Base-by-base conservation (phyloP, 2,888 invertebrate species). In the Plebejus anna region DNA sequence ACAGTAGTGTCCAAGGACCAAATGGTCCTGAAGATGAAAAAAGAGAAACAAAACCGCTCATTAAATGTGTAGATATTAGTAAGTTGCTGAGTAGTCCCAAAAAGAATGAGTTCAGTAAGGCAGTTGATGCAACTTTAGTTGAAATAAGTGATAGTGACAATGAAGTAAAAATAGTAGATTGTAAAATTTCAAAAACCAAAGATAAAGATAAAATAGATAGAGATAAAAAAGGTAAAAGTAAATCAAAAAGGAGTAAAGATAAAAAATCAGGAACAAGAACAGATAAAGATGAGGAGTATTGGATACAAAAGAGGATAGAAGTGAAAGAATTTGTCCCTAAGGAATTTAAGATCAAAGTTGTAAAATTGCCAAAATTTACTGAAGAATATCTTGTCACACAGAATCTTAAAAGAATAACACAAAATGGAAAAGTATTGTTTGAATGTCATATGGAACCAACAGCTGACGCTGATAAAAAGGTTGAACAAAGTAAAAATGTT, bases 51-150 rank as follows among this genome's bases (percentile, higher is more conserved):
- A 89, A 84, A 80, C 87, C 90, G 7, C 51, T 88, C 2, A 88
- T 94, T 75, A 92, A 92, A 83, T 92, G 92, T 89, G 90, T 94
- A 11, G 90, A 86, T 81, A 83, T 93, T 42, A 87, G 79, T 73
- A 91, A 90, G 82, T 83, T 94, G 80, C 82, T 92, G 1, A 91
- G 89, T 82, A 88, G 90, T 70, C 84, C 89, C 80, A 76, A 47
- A 70, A 76, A 81, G 61, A 22, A 70, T 76, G 76, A 78, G 78
- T 70, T 78, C 75, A 76, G 32, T 36, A 16, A 66, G 66, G 7
- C 32, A 36, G 66, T 5, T 32, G 32, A 78, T 55, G n/a, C 76
- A 76, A 76, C 9, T 76, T 7, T 70, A 72, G 79, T 79, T 70
- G 77, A 78, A 77, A 75, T 77, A 76, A 70, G 75, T 59, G 78